phyloP scores from a whole-genome alignment of 2,113 vertebrate species.

The Hippotragus niger region DNA sequence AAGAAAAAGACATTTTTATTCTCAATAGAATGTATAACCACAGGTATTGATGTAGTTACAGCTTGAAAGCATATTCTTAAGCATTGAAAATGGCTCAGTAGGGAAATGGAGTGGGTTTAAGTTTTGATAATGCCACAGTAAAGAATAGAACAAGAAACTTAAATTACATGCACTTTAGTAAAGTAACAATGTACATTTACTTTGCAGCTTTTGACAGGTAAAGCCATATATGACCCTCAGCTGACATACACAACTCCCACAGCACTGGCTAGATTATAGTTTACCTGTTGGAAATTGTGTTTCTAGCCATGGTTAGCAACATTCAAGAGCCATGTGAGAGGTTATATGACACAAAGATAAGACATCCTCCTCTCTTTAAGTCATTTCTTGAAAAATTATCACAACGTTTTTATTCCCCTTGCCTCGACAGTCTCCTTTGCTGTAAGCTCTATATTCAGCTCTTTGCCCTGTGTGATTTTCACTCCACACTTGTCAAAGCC shows the following conservation, averaged over 20 bases:
- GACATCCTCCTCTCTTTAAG: neutral
- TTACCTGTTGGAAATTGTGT: conserved; percentile 51
- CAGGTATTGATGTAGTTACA: conserved; percentile 71
- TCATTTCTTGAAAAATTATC: conserved; percentile 46
- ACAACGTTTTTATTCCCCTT: neutral
- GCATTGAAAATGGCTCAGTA: conserved; percentile 77
- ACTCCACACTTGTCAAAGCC: neutral
- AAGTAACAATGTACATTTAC: conserved; percentile 36
- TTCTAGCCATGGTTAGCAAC: neutral
- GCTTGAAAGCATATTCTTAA: conserved; percentile 81
- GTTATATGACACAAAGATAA: conserved; percentile 32
- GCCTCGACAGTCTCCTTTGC: neutral
- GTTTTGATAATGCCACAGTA: conserved; percentile 77
- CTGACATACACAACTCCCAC: conserved; percentile 13
- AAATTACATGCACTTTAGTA: conserved; percentile 68
- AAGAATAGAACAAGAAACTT: conserved; percentile 72
- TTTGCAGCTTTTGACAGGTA: conserved; percentile 46
- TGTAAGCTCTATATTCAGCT: neutral
- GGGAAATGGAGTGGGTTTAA: conserved; percentile 78
- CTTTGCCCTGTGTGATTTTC: neutral
- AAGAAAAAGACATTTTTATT: conserved; percentile 58
- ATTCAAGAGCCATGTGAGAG: neutral
- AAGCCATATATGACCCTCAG: conserved; percentile 14
- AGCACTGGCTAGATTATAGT: conserved; percentile 45
- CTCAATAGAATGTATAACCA: conserved; percentile 72